phyloP scores from a whole-genome alignment of 2,888 invertebrate species.

The Halocaridina rubra region DNA sequence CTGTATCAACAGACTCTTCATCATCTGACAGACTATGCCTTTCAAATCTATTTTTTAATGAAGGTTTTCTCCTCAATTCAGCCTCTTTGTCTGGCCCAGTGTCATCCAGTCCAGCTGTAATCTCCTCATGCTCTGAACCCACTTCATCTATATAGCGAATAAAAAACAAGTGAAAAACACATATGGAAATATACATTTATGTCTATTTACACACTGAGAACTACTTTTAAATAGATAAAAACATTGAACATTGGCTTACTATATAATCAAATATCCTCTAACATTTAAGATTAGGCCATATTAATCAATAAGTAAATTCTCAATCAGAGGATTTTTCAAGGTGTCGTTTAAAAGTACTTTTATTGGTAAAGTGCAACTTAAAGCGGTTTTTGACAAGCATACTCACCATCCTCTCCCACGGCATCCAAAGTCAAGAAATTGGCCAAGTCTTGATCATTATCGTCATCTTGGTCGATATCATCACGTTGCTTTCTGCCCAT shows the following conservation, averaged over 20 bases:
- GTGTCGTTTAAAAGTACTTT: not conserved
- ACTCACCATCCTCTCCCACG: slow-evolving; percentile 82
- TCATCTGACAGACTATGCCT: not conserved
- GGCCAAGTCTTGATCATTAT: slow-evolving; percentile 81
- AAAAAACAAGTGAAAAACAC: too few relatives aligned
- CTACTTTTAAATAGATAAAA: too few relatives aligned
- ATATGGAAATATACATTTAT: too few relatives aligned
- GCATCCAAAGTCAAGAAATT: slow-evolving; percentile 91
- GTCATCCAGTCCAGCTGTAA: slow-evolving; percentile 50
- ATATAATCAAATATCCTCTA: not conserved
- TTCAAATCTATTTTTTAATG: not conserved
- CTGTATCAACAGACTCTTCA: slow-evolving; percentile 15
- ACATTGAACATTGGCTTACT: too few relatives aligned
- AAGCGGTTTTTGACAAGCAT: not conserved
- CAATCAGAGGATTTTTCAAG: not conserved
- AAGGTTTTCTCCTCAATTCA: not conserved
- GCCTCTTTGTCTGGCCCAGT: slow-evolving; percentile 39
- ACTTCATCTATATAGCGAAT: slow-evolving; percentile 52
- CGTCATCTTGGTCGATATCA: slow-evolving; percentile 66
- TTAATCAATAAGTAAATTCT: not conserved
- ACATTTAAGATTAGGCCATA: not conserved
- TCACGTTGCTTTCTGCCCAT: too few relatives aligned
- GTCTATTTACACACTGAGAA: too few relatives aligned
- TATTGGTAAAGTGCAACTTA: not conserved
- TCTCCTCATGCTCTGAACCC: slow-evolving; percentile 55